Evolutionary conservation across 2,797 vertebrate genomes (phyloP).

Genomic region (Alfaro cultratus): DNA sequence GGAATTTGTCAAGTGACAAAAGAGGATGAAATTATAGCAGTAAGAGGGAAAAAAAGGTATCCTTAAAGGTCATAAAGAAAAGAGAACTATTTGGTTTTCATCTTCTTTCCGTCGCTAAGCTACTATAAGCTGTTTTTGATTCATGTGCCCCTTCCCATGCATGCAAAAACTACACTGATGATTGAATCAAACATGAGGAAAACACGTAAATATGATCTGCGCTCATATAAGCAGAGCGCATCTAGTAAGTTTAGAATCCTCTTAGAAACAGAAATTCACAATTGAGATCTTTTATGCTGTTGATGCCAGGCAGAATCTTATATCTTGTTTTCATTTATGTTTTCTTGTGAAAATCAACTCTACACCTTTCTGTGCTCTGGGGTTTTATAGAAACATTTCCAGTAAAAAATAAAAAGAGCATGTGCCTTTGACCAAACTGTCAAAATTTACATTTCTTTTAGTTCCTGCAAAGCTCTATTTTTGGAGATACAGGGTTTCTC

Average conservation of each 20-base stretch:
- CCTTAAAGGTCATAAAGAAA: slow-evolving; percentile 1
- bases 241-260: not conserved
- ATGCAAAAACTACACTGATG: not conserved
- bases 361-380: not conserved
- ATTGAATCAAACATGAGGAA: not conserved
- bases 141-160: not conserved
- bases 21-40: too few species aligned
- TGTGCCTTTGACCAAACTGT: not conserved
- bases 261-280: not conserved
- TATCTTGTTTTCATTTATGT: not conserved
- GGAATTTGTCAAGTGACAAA: not conserved
- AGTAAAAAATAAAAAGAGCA: not conserved
- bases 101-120: not conserved
- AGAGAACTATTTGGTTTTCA: not conserved
- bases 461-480: not conserved
- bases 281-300: slow-evolving; percentile 1
- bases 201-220: not conserved
- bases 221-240: not conserved
- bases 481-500: not conserved
- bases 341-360: not conserved
- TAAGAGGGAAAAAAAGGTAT: not conserved
- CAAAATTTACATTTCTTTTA: not conserved
- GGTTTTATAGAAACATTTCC: not conserved
- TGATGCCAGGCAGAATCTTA: not conserved
- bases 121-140: not conserved